A percentile compares a stretch with the other conserved stretches of the same genome.
Conservation (phyloP, 1,140 invertebrate species). For the Drosophila ironensis region DNA sequence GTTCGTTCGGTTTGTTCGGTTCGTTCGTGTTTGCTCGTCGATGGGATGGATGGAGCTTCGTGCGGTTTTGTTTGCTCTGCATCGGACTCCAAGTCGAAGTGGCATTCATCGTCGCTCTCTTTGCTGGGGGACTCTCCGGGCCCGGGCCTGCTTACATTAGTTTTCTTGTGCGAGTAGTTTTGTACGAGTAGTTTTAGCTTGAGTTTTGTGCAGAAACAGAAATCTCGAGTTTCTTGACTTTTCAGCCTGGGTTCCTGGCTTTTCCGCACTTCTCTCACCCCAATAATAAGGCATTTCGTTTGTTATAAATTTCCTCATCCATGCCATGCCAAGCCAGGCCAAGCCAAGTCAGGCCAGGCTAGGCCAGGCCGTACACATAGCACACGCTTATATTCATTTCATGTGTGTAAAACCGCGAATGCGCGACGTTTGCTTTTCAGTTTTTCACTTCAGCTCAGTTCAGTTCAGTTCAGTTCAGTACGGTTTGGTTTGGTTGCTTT, state of each 20-base stretch:
- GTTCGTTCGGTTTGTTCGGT: background rate
- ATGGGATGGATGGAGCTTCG: constrained; percentile 14
- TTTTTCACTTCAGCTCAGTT: background rate
- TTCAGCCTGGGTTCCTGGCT: constrained; percentile 58
- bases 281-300: constrained; percentile 49
- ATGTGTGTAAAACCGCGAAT: constrained; percentile 33
- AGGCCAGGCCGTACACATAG: background rate
- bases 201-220: constrained; percentile 36
- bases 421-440: constrained; percentile 11
- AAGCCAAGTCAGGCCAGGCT: too few relatives aligned
- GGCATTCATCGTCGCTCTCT: constrained; percentile 18
- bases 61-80: constrained; percentile 18
- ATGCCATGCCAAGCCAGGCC: background rate
- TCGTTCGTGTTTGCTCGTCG: constrained; percentile 1
- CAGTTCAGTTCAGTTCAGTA: too few relatives aligned
- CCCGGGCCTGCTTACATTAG: background rate
- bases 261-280: constrained; percentile 32
- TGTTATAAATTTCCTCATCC: constrained; percentile 66
- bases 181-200: constrained; percentile 11
- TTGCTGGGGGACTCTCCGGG: too few relatives aligned
- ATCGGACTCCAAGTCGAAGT: too few relatives aligned
- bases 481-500: too few relatives aligned
- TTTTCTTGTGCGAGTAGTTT: background rate
- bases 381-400: background rate
- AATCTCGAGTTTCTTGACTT: constrained; percentile 76